Evolutionary conservation across 2,797 vertebrate species (phyloP).

Genomic region (Ataeniobius toweri): DNA sequence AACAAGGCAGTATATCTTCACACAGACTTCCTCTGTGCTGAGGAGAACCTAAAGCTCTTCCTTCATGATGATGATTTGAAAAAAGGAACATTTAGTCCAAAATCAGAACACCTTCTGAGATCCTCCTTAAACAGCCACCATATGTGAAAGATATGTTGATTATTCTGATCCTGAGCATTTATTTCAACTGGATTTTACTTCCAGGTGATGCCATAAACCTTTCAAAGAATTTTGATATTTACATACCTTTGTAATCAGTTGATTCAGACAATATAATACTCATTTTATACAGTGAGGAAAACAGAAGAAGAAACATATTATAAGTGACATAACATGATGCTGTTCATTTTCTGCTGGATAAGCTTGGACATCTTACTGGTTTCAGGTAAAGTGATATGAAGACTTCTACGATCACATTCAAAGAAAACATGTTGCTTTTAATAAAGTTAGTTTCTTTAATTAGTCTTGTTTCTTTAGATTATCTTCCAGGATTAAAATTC

Average conservation of each 20-base stretch:
- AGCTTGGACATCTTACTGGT: neutral
- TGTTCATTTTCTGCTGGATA: neutral
- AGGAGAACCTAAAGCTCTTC: neutral
- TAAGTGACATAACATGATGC: neutral
- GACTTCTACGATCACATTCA: neutral
- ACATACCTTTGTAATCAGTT: too few relatives aligned
- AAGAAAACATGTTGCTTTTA: neutral
- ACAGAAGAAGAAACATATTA: neutral
- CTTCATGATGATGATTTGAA: neutral
- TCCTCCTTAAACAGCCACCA: neutral
- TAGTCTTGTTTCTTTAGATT: neutral
- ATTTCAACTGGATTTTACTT: neutral
- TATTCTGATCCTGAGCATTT: neutral
- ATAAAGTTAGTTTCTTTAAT: neutral
- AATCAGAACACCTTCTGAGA: neutral
- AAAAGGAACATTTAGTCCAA: neutral
- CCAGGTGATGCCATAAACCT: neutral
- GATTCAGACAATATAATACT: neutral
- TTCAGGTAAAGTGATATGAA: neutral
- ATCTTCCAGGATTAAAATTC: neutral
- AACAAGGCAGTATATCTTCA: neutral
- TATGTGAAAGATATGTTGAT: neutral
- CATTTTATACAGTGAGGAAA: neutral
- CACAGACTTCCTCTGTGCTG: neutral
- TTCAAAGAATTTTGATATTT: neutral